A percentile compares a stretch with the other conserved stretches of the same genome.
Evolutionary conservation across 2,113 vertebrate species (phyloP).

Genomic region (Marmota flaviventris): DNA sequence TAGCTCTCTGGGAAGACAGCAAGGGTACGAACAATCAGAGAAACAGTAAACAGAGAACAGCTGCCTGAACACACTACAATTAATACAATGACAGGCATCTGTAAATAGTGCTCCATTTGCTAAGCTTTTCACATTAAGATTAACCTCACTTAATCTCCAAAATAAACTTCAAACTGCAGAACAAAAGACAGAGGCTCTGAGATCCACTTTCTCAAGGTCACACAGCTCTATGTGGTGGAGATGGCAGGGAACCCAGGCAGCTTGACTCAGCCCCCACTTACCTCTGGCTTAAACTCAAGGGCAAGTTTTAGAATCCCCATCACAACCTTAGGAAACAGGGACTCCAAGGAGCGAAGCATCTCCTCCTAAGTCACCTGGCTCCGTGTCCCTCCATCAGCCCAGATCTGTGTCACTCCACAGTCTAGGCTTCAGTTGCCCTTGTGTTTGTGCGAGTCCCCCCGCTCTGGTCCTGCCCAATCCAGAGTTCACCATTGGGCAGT

Average conservation of each 20-base stretch:
- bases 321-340: not conserved
- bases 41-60: not conserved
- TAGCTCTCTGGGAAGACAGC: not conserved
- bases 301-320: not conserved
- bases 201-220: not conserved
- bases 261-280: accelerated
- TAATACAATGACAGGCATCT: not conserved
- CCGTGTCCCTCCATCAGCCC: not conserved
- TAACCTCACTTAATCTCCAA: not conserved
- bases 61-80: not conserved
- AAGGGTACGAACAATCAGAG: not conserved
- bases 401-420: not conserved
- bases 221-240: accelerated
- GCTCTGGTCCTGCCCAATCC: not conserved
- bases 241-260: not conserved
- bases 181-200: no score
- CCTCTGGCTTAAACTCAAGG: not conserved
- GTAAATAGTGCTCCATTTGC: not conserved
- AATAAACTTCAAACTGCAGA: not conserved
- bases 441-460: not conserved
- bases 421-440: not conserved
- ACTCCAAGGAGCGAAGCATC: not conserved
- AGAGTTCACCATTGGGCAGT: not conserved
- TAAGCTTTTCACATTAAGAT: not conserved
- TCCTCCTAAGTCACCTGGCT: not conserved